phyloP scores from a whole-genome alignment of 2,888 invertebrate species.

The Melinopterus prodromus region DNA sequence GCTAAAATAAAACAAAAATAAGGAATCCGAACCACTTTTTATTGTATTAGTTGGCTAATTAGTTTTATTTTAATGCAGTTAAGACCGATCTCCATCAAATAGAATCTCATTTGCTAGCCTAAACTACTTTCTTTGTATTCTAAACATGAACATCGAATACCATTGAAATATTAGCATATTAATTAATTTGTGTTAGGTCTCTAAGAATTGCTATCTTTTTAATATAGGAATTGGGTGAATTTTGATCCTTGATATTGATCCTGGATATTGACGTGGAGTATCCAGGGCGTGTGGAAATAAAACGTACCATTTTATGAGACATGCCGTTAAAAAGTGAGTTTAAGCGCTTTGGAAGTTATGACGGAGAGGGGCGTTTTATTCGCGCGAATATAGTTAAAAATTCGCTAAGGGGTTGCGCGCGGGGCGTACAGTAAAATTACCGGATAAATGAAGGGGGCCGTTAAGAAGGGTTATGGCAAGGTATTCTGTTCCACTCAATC shows the following conservation, averaged over 20 bases:
- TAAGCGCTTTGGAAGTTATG: slow-evolving; percentile 15
- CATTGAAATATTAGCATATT: too few relatives aligned
- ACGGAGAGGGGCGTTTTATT: slow-evolving; percentile 8
- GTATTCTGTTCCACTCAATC: slow-evolving; percentile 7
- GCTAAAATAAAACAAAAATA: too few relatives aligned
- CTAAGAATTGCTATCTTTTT: too few relatives aligned
- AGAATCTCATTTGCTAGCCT: too few relatives aligned
- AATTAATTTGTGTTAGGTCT: too few relatives aligned
- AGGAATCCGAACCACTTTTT: too few relatives aligned
- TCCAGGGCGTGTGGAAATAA: slow-evolving; percentile 12
- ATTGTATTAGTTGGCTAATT: too few relatives aligned
- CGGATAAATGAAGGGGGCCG: background rate
- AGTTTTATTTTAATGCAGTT: too few relatives aligned
- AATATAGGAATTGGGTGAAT: background rate
- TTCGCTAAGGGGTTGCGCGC: slow-evolving; percentile 11
- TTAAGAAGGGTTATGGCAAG: background rate
- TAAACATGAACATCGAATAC: too few relatives aligned
- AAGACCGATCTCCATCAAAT: too few relatives aligned
- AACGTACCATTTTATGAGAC: slow-evolving; percentile 11
- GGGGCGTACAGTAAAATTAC: slow-evolving; percentile 14
- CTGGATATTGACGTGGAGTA: background rate
- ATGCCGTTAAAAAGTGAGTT: slow-evolving; percentile 14
- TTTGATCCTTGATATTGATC: background rate
- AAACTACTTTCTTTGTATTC: too few relatives aligned
- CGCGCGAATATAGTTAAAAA: slow-evolving; percentile 11